Evolutionary conservation across 2,113 vertebrate genomes (phyloP).

Genomic region (Lathamus discolor): DNA sequence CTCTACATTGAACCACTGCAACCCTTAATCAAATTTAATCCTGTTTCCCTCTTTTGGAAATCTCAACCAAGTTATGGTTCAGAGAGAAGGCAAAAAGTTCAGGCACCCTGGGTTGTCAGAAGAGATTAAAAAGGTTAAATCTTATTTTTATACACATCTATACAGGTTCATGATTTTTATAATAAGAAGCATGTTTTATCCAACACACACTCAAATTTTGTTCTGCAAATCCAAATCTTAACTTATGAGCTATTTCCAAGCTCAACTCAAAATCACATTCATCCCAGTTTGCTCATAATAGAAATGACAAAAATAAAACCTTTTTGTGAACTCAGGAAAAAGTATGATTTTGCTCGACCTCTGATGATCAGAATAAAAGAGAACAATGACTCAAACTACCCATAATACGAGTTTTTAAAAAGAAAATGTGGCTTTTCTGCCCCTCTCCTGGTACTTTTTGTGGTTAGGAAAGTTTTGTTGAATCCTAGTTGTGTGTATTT

Average conservation of each 20-base stretch:
- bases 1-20: neutral
- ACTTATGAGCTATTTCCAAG: constrained; percentile 23
- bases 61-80: constrained; percentile 4
- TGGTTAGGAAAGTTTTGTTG: constrained; percentile 14
- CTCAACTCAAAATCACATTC: constrained; percentile 10
- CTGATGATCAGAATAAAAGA: constrained; percentile 35
- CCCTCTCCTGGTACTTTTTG: neutral
- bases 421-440: constrained; percentile 27
- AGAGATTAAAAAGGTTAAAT: constrained; percentile 20
- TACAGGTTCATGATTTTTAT: neutral
- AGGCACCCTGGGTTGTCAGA: constrained; percentile 10
- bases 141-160: neutral
- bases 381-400: constrained; percentile 45
- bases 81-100: constrained; percentile 48
- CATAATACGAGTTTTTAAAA: constrained; percentile 20
- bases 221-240: neutral
- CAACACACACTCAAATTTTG: neutral
- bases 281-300: constrained; percentile 47
- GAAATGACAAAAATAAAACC: constrained; percentile 48
- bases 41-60: constrained; percentile 22
- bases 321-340: constrained; percentile 40
- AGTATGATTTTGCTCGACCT: constrained; percentile 16
- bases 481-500: neutral
- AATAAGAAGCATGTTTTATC: neutral
- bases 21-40: constrained; percentile 54